A percentile compares a stretch with the other conserved stretches of the same genome.
These are phyloP conservation scores for Cheilosia vulpina DNA, from an alignment of 2,888 invertebrate genomes.

Conservation along the genomic window DNA sequence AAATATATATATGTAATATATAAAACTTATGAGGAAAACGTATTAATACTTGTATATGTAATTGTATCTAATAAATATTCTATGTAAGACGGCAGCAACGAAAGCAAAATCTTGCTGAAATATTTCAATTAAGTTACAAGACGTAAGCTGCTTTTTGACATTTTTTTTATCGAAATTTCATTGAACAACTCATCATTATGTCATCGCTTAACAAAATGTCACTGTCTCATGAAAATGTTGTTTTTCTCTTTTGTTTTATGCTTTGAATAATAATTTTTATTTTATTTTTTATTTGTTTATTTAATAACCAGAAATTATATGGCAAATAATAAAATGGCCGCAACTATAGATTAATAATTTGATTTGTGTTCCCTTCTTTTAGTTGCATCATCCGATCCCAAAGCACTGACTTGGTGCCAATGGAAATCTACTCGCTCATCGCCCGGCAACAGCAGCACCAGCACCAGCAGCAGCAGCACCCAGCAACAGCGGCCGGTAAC, in stretches of 20 bases:
- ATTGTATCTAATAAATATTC: conserved; percentile 68
- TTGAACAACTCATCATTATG: conserved; percentile 34
- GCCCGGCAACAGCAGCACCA: conserved; percentile 76
- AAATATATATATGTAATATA: conserved; percentile 21
- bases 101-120: conserved; percentile 53
- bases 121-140: conserved; percentile 61
- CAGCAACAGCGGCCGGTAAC: conserved; percentile 44
- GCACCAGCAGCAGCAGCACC: conserved; percentile 73
- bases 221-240: conserved; percentile 38
- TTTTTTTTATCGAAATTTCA: conserved; percentile 60
- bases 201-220: conserved; percentile 51
- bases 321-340: background rate
- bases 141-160: conserved; percentile 69
- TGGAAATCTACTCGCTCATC: conserved; percentile 79
- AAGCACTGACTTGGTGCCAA: conserved; percentile 80
- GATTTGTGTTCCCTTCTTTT: conserved; percentile 52
- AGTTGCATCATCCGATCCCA: conserved; percentile 81
- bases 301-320: conserved; percentile 6
- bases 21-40: conserved; percentile 40
- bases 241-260: conserved; percentile 11
- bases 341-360: conserved; percentile 1
- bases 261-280: conserved; percentile 4
- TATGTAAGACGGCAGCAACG: conserved; percentile 59
- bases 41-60: conserved; percentile 60
- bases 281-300: conserved; percentile 2